These are phyloP conservation scores for Agriopis leucophaearia DNA, from an alignment of 2,888 invertebrate genomes.

Conservation along the genomic window DNA sequence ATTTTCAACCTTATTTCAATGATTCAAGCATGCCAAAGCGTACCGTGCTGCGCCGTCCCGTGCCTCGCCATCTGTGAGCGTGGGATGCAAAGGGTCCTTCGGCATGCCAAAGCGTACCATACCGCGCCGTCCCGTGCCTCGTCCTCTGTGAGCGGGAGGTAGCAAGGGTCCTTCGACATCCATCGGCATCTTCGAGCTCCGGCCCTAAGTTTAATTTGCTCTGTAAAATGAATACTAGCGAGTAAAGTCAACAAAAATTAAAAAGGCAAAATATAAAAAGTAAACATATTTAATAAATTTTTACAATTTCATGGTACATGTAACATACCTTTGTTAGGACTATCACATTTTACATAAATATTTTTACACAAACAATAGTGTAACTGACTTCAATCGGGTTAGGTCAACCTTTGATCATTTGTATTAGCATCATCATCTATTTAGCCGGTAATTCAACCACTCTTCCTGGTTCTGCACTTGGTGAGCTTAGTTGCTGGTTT, in stretches of 20 bases:
- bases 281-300: slow-evolving; percentile 83
- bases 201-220: neutral
- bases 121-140: no score
- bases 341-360: slow-evolving; percentile 74
- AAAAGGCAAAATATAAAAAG: slow-evolving; percentile 59
- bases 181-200: no score
- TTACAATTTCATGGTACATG: slow-evolving; percentile 67
- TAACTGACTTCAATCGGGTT: slow-evolving; percentile 41
- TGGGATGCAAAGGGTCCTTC: no score
- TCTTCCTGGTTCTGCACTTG: neutral
- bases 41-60: no score
- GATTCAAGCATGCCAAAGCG: no score
- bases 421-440: neutral
- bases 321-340: slow-evolving; percentile 57
- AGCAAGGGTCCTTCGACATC: no score
- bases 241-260: slow-evolving; percentile 24
- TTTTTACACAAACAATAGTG: slow-evolving; percentile 16
- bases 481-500: neutral
- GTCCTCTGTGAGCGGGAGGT: no score
- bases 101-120: no score
- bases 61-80: no score
- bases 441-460: no score
- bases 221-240: neutral
- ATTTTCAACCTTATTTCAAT: no score
- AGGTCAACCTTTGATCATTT: slow-evolving; percentile 12